Evolutionary conservation across 2,888 invertebrate species (phyloP).

Genomic region (Spilarctia lutea): DNA sequence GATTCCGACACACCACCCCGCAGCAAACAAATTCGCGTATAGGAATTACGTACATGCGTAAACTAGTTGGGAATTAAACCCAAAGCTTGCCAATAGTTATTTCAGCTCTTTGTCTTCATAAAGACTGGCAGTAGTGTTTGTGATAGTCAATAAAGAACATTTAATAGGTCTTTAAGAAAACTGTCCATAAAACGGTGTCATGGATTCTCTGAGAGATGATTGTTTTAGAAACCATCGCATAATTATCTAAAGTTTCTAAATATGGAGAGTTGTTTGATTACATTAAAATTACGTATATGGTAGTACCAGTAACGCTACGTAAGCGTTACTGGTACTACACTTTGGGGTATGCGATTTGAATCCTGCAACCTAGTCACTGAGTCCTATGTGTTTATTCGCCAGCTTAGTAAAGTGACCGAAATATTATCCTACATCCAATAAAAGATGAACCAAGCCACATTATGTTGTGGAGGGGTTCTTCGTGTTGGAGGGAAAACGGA

Average conservation of each 20-base stretch:
- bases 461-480: too few relatives aligned
- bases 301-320: too few relatives aligned
- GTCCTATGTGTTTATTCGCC: not conserved
- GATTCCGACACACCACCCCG: too few relatives aligned
- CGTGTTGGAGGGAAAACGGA: too few relatives aligned
- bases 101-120: not conserved
- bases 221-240: not conserved
- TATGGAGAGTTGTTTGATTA: not conserved
- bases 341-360: too few relatives aligned
- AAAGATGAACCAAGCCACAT: not conserved
- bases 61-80: not conserved
- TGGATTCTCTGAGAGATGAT: not conserved
- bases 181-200: not conserved
- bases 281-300: not conserved
- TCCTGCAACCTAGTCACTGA: not conserved
- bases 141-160: not conserved
- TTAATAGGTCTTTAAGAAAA: not conserved
- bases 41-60: not conserved
- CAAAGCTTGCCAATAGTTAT: not conserved
- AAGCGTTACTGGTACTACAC: not conserved
- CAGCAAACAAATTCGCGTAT: too few relatives aligned
- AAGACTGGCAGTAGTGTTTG: not conserved
- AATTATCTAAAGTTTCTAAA: not conserved
- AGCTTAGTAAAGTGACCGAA: not conserved
- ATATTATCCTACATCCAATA: not conserved